These are phyloP conservation scores for Peromyscus leucopus DNA, from an alignment of 2,113 vertebrate species.

Conservation along the genomic window DNA sequence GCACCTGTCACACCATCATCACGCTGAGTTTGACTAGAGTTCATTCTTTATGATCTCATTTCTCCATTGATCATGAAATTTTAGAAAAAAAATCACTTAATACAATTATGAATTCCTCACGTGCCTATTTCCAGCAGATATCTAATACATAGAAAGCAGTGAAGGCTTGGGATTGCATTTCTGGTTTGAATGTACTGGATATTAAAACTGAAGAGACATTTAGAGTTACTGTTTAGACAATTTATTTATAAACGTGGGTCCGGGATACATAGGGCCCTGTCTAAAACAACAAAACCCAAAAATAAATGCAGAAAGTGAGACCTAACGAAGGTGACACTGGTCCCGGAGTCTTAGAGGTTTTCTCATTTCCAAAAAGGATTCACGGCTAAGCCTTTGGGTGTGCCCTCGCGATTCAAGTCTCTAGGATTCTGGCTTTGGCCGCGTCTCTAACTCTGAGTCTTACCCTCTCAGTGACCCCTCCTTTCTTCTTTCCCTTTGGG, in stretches of 20 bases:
- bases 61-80: constrained; percentile 39
- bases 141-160: neutral
- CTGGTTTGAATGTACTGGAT: constrained; percentile 15
- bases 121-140: constrained; percentile 17
- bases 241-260: constrained; percentile 20
- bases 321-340: neutral
- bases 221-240: constrained; percentile 37
- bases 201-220: neutral
- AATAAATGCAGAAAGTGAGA: constrained; percentile 26
- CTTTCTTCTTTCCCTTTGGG: neutral
- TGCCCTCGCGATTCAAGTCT: constrained; percentile 8
- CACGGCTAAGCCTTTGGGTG: neutral
- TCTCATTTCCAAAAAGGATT: constrained; percentile 20
- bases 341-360: neutral
- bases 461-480: neutral
- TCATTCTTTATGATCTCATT: constrained; percentile 38
- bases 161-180: constrained; percentile 12
- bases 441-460: neutral
- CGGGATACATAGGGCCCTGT: neutral
- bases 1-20: neutral
- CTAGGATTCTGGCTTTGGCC: neutral
- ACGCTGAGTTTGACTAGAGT: constrained; percentile 12
- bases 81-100: constrained; percentile 39
- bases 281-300: neutral
- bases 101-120: constrained; percentile 20